Evolutionary conservation across 2,797 vertebrate genomes (phyloP), one percentile per base, ranked within the genome.

Genomic region (Peromyscus aztecus): DNA sequence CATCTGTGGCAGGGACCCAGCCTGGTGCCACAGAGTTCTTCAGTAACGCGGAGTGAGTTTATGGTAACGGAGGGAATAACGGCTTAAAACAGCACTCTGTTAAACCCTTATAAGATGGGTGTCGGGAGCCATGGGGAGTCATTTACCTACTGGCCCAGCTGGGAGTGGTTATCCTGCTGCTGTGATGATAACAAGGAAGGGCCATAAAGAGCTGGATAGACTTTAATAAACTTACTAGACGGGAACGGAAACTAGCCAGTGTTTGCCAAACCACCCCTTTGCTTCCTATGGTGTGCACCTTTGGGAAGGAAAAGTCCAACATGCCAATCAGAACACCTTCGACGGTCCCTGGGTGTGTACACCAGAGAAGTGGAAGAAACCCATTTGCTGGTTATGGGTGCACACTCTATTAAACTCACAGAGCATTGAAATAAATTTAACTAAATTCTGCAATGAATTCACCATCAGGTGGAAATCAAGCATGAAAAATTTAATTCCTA

Each of bases 401-500:
- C 24, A 85, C 71, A 91, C 65, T 2, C 52, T 43, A 19, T 89
- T 61, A 92, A 73, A 67, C 23, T 88, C 85, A 46, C 23, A 75
- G 31, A 95, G 52, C 92, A 76, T 4, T 78, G 76, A 73, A 87
- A 88, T 59, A 75, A 88, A 84, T 76, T 84, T 55, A 69, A 75
- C 92, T 92, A 75, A 84, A 94, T 31, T 80, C 89, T 83, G 82
- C 77, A 46, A 67, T 78, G 85, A 90, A 85, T 46, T 90, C 71
- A 40, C 92, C 87, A 80, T 88, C 46, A 78, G 77, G 86, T 49
- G 83, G 77, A 90, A 92, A 90, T 80, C 76, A 88, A 93, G 86
- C 92, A 80, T 85, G 89, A 82, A 75, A 84, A 75, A 23, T 76
- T 87, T 67, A 92, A 95, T 92, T 92, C 92, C 95, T 90, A 83